A percentile compares a stretch with the other conserved stretches of the same genome.
These are phyloP conservation scores for Holacanthella duospinosa DNA, from an alignment of 2,888 invertebrate genomes.

Conservation along the genomic window DNA sequence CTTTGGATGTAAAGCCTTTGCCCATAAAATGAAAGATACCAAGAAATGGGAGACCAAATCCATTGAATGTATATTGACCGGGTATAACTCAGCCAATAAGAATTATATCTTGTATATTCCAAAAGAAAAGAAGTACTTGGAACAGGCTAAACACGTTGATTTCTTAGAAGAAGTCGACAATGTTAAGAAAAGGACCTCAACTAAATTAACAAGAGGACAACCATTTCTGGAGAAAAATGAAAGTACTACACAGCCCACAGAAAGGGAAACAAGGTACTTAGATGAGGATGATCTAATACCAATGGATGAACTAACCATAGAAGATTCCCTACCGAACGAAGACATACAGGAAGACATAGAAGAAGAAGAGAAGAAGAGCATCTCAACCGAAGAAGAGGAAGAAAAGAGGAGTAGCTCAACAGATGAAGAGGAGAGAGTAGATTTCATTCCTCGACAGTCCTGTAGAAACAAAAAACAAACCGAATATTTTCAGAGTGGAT, in stretches of 20 bases:
- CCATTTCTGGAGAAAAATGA: no score
- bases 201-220: no score
- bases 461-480: not conserved
- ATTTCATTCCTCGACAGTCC: no score
- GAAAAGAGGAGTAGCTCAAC: no score
- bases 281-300: not conserved
- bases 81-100: no score
- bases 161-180: slow-evolving; percentile 27
- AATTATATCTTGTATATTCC: not conserved
- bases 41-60: not conserved
- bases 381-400: not conserved
- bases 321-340: no score
- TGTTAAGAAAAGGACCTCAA: no score
- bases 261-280: not conserved
- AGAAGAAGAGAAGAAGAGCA: not conserved
- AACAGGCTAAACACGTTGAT: slow-evolving; percentile 31
- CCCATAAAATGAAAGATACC: not conserved
- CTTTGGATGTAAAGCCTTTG: not conserved
- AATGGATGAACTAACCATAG: not conserved
- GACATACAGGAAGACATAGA: not conserved
- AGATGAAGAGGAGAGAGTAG: no score
- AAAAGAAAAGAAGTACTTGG: no score
- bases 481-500: not conserved
- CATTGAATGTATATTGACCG: no score
- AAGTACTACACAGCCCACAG: no score